Conservation (phyloP, 2,888 invertebrate genomes). For the Amblyjoppa proteus region DNA sequence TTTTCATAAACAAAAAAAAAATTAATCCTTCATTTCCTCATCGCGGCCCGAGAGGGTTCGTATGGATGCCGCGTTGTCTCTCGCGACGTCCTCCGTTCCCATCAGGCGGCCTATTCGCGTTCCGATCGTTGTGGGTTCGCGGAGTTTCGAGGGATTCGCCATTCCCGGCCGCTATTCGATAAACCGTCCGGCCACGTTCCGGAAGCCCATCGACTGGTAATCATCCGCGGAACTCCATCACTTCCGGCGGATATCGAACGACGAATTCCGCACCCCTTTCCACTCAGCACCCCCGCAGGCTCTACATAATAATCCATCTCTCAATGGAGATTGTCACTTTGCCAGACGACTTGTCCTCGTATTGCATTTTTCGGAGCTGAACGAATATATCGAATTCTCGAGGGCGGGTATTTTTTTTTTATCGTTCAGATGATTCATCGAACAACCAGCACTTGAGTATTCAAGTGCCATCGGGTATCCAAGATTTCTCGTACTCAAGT, state of each 20-base stretch:
- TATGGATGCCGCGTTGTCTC: not conserved
- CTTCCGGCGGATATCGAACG: conserved; percentile 69
- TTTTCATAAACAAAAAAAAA: not conserved
- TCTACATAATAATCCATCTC: conserved; percentile 55
- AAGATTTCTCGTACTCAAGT: too few relatives aligned
- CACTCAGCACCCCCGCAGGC: conserved; percentile 24
- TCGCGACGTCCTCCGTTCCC: too few relatives aligned
- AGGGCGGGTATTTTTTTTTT: not conserved
- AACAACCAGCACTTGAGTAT: too few relatives aligned
- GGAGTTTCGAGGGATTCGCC: conserved; percentile 13
- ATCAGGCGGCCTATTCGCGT: not conserved
- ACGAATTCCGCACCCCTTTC: conserved; percentile 39
- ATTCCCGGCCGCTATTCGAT: conserved; percentile 37
- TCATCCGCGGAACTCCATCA: conserved; percentile 63
- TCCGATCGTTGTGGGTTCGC: not conserved
- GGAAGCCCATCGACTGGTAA: conserved; percentile 61
- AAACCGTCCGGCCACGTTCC: conserved; percentile 26
- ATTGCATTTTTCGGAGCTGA: not conserved
- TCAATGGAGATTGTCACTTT: conserved; percentile 14
- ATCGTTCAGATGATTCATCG: too few relatives aligned
- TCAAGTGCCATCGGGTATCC: too few relatives aligned
- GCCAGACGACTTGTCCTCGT: not conserved
- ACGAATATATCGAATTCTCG: not conserved
- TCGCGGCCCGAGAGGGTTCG: not conserved
- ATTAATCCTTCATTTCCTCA: not conserved